Evolutionary conservation across 1,140 invertebrate species (phyloP), one percentile per base, ranked within the genome.

Genomic region (Pseudomyrmex dendroicus): DNA sequence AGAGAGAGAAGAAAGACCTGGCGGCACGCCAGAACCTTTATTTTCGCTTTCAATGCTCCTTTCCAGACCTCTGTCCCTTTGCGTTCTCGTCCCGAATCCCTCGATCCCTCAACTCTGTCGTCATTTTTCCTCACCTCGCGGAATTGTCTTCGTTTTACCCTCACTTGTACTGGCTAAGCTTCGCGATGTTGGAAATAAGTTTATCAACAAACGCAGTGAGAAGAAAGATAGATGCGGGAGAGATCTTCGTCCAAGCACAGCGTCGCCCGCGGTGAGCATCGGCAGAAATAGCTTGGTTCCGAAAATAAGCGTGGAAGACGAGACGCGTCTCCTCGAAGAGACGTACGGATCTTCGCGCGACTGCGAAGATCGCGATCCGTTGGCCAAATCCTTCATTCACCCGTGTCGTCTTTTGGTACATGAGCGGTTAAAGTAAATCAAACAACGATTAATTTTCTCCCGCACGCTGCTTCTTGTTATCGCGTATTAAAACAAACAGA

Each of bases 151-250:
- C 0, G n/a, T 48, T 22, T 67, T 63, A 35, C 44, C 35, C 15
- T 56, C 73, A n/a, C 13, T 44, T 77, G 25, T 77, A 63, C 35
- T 50, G 44, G 73, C 46, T 74, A 17, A 22, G 76, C 17, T 67
- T 54, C 44, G 70, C 84, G 54, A 68, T 82, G 78, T 86, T 78
- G 72, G 76, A 91, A 91, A 90, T 89, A 89, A 90, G 84, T 90
- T 92, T 91, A 91, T 91, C 87, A 90, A 88, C 87, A 89, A 90
- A 89, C 88, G 64, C 17, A 12, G 56, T 54, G 56, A 25, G 22
- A 25, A 15, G 35, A 35, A 35, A 35, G 35, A 35, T 5, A 35
- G 22, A 70, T 35, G 77, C 86, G 70, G 82, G 82, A 78, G 82
- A 78, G 85, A 87, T 87, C 78, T 70, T 59, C 48, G 52, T 66